These are phyloP conservation scores for Mionectes olivaceus DNA, from an alignment of 2,797 vertebrate species.

Conservation along the genomic window DNA sequence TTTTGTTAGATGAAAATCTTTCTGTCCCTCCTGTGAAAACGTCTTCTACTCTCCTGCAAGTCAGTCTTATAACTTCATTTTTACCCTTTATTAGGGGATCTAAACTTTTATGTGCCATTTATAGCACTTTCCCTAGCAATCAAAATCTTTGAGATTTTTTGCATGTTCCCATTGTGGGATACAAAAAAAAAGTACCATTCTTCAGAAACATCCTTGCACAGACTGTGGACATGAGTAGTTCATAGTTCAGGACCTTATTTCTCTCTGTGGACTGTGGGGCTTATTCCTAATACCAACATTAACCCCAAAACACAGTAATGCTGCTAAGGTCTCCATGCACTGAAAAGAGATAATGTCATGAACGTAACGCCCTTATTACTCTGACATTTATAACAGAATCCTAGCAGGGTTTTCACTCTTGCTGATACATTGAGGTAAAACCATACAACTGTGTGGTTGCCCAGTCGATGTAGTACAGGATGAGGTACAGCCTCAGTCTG, in stretches of 20 bases:
- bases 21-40: background rate
- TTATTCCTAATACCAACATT: background rate
- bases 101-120: background rate
- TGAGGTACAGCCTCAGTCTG: background rate
- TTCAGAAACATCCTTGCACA: background rate
- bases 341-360: background rate
- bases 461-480: background rate
- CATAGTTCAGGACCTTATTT: background rate
- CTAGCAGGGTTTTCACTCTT: background rate
- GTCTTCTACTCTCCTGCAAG: background rate
- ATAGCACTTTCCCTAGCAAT: background rate
- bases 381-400: background rate
- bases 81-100: background rate
- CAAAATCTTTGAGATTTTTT: background rate
- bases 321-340: background rate
- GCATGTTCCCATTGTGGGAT: background rate
- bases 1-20: conserved; percentile 8
- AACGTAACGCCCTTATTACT: background rate
- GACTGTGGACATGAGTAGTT: background rate
- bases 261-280: background rate
- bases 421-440: background rate
- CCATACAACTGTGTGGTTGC: rapidly evolving
- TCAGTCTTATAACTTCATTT: background rate
- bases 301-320: background rate
- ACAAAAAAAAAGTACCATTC: background rate